A percentile compares a stretch with the other conserved stretches of the same genome.
These are phyloP conservation scores for Pseudomyrmex sp. DNA, from an alignment of 1,140 invertebrate genomes.

Conservation along the genomic window DNA sequence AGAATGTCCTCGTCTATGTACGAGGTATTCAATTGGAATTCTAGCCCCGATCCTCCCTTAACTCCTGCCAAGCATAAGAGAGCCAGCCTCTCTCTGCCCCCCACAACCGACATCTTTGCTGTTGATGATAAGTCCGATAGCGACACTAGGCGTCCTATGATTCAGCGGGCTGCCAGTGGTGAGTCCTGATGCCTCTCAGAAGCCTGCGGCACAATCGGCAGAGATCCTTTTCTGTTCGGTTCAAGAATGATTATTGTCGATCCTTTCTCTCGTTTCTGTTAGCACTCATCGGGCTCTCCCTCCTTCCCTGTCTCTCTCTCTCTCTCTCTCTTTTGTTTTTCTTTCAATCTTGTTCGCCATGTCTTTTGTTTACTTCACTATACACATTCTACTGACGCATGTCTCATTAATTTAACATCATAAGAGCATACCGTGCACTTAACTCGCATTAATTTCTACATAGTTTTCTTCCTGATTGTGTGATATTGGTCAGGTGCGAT, in stretches of 20 bases:
- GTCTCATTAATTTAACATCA: conserved; percentile 40
- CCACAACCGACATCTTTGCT: conserved; percentile 85
- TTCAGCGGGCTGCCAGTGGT: conserved; percentile 83
- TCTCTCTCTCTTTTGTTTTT: neutral
- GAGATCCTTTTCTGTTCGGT: conserved; percentile 69
- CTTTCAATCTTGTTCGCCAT: conserved; percentile 16
- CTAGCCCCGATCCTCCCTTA: conserved; percentile 83
- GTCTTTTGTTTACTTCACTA: conserved; percentile 37
- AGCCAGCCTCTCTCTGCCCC: conserved; percentile 84
- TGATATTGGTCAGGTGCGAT: conserved; percentile 33
- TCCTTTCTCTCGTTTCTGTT: conserved; percentile 52
- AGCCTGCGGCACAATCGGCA: conserved; percentile 69
- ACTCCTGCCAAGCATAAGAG: conserved; percentile 84
- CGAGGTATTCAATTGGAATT: conserved; percentile 91
- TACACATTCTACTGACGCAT: conserved; percentile 33
- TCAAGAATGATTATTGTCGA: conserved; percentile 68
- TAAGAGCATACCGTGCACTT: conserved; percentile 28
- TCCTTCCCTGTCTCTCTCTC: conserved; percentile 40
- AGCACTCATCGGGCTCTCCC: conserved; percentile 30
- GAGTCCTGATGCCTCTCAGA: conserved; percentile 77
- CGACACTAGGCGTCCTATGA: conserved; percentile 82
- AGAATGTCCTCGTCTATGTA: conserved; percentile 91
- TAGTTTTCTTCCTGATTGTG: conserved; percentile 18
- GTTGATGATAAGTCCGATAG: conserved; percentile 84
- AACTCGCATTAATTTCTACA: conserved; percentile 8